phyloP scores from a whole-genome alignment of 2,888 invertebrate species.

The Lepidocyrtinus sp. region DNA sequence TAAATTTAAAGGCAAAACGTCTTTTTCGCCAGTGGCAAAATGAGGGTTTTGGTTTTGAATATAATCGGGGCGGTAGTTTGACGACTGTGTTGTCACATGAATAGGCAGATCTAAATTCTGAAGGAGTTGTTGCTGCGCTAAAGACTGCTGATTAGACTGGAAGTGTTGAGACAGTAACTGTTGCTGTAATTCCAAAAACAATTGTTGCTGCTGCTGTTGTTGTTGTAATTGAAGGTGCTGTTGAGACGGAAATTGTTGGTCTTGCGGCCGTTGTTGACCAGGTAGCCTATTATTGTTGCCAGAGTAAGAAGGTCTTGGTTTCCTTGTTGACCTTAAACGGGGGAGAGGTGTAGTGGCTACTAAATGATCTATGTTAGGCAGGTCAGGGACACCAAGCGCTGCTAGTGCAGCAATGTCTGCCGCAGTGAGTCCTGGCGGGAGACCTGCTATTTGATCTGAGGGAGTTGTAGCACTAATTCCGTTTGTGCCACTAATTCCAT shows the following conservation, averaged over 20 bases:
- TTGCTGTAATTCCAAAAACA: constrained; percentile 5
- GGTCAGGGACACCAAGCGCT: constrained; percentile 37
- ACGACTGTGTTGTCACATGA: constrained; percentile 3
- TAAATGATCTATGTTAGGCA: not conserved
- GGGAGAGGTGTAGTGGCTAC: constrained; percentile 11
- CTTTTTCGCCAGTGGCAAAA: constrained; percentile 35
- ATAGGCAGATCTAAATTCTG: constrained; percentile 19
- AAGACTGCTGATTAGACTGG: not conserved
- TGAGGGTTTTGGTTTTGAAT: constrained; percentile 4
- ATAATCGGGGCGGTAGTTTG: not conserved
- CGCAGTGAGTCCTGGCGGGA: constrained; percentile 43
- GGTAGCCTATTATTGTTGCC: constrained; percentile 30
- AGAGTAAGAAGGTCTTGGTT: constrained; percentile 34
- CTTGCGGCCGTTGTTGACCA: constrained; percentile 16
- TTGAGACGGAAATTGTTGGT: constrained; percentile 5
- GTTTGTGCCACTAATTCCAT: no score
- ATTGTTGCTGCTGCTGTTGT: not conserved
- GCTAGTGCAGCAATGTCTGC: constrained; percentile 35
- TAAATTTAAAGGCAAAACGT: constrained; percentile 45
- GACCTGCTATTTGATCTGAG: not conserved
- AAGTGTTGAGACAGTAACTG: not conserved
- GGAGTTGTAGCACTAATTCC: not conserved
- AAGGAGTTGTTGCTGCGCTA: constrained; percentile 12
- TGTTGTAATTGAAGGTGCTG: constrained; percentile 12
- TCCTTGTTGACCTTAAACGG: constrained; percentile 33